Base-by-base conservation (phyloP, 1,140 invertebrate genomes). In the Drosophila pallidifrons region DNA sequence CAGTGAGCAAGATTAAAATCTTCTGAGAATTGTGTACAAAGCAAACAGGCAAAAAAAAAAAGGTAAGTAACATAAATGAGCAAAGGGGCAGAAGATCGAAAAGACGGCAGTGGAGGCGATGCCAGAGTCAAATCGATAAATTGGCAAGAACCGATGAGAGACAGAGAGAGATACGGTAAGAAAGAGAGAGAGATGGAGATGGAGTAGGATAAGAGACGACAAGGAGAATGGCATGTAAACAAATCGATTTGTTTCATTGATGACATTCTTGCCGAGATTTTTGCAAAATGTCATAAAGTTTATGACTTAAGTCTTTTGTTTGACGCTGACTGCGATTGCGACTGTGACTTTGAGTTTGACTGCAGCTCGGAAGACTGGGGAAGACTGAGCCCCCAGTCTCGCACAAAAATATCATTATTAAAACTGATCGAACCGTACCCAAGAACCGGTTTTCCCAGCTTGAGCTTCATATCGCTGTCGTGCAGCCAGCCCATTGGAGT, bases 241-340 rank as follows among this genome's bases (percentile, higher is more conserved):
- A 92, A 91, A 92, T 92, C 91, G 91, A 92, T 92, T 92, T 91
- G 91, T 92, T 92, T 92, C 88, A 92, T 92, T 92, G 91, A 92
- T 92, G 87, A 92, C 91, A 92, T 88, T 92, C 79, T 77, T 89
- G 81, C 75, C 70, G 82, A 85, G 79, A 89, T 82, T 91, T 86
- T 82, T 89, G 91, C 91, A 82, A 91, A 92, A 89, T 92, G 81
- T 92, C 91, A 92, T 92, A 92, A 92, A 92, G 87, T 92, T 91
- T 91, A 92, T 91, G 91, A 92, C 91, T 92, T 92, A 92, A 92
- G 91, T 91, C 91, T 91, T 86, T 90, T 92, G 85, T 89, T 85
- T 81, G 86, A 28, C 69, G 75, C 68, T 66, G 70, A 60, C 65
- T 57, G 54, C 45, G 63, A 20, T 35, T 15, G 15, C 16, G 69